Conservation (phyloP, 1,140 invertebrate species). For the Tetramorium simillimum region DNA sequence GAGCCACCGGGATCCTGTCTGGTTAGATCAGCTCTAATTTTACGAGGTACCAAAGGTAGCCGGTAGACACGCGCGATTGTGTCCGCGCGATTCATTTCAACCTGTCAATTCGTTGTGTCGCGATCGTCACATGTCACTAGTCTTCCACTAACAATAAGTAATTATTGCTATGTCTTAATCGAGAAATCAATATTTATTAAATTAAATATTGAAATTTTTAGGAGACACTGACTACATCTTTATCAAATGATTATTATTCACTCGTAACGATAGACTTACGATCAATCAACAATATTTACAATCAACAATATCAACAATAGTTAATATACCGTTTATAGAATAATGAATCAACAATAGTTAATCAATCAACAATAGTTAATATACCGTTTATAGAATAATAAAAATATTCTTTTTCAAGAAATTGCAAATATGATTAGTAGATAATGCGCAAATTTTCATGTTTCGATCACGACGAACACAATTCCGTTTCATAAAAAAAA, state of each 20-base stretch:
- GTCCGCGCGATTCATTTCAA: conserved; percentile 35
- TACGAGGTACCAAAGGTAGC: conserved; percentile 68
- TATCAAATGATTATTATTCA: conserved; percentile 40
- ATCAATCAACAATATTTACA: too few relatives aligned
- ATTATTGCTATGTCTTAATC: conserved; percentile 69
- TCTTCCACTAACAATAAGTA: conserved; percentile 48
- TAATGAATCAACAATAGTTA: neutral
- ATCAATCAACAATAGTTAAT: neutral
- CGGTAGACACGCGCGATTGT: neutral
- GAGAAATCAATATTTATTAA: conserved; percentile 46
- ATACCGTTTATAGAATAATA: neutral
- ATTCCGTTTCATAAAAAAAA: neutral
- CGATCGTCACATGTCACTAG: conserved; percentile 39
- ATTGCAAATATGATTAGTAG: neutral
- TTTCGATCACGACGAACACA: neutral
- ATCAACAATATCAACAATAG: neutral
- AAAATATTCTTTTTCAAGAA: conserved; percentile 1
- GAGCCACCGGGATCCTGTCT: conserved; percentile 54
- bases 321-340: neutral
- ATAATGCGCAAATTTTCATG: neutral
- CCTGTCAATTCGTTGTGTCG: conserved; percentile 55
- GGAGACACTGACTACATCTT: neutral
- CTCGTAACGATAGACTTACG: neutral
- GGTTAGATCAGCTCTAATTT: conserved; percentile 80
- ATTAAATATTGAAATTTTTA: conserved; percentile 19